phyloP scores from a whole-genome alignment of 2,888 invertebrate species.

The Barypeithes pellucidus region DNA sequence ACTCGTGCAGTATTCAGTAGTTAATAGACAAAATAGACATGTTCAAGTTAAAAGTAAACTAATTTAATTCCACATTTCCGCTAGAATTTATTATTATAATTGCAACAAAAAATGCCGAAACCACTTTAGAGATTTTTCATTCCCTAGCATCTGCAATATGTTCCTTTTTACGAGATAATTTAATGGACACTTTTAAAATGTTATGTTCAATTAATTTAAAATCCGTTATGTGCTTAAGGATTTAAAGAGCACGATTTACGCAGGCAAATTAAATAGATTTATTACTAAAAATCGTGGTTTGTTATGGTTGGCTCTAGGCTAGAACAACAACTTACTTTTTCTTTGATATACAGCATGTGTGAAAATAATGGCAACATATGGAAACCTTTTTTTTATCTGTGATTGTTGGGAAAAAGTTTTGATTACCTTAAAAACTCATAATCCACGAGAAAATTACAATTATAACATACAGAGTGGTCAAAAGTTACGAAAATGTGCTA shows the following conservation, averaged over 20 bases:
- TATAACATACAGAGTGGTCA: too few species aligned
- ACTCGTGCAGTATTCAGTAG: too few species aligned
- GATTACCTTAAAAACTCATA: too few species aligned
- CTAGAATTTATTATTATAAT: slow-evolving; percentile 13
- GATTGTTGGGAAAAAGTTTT: too few species aligned
- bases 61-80: not conserved
- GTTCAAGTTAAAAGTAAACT: not conserved
- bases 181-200: slow-evolving; percentile 8
- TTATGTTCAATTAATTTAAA: slow-evolving; percentile 4
- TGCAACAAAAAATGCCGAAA: not conserved
- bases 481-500: too few species aligned
- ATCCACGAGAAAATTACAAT: too few species aligned
- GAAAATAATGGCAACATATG: too few species aligned
- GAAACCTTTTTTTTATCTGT: too few species aligned
- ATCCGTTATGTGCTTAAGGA: not conserved
- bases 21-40: too few species aligned
- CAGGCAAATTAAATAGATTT: not conserved
- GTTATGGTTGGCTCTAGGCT: too few species aligned
- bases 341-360: too few species aligned
- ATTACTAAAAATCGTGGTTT: not conserved
- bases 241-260: not conserved
- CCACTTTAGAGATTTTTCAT: slow-evolving; percentile 1
- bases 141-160: slow-evolving; percentile 15
- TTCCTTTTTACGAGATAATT: slow-evolving; percentile 3
- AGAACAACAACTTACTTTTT: too few species aligned